Evolutionary conservation across 2,797 vertebrate species (phyloP).

Genomic region (Smutsia temminckii): DNA sequence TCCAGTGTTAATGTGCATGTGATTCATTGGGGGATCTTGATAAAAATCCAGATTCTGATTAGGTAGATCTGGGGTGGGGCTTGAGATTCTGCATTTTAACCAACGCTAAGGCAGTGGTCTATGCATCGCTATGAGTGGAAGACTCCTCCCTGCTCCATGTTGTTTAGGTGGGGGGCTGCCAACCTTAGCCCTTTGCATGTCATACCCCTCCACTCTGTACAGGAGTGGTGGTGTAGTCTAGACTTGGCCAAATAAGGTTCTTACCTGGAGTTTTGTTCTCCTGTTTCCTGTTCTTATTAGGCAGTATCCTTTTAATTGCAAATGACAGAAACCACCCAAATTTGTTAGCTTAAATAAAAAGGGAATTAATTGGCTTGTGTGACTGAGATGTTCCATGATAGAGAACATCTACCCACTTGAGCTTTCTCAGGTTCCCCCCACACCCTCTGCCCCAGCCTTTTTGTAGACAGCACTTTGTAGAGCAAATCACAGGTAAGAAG

Average conservation of each 20-base stretch:
- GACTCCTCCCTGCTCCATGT: too few relatives aligned
- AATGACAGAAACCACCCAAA: too few relatives aligned
- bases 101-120: neutral
- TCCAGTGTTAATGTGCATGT: neutral
- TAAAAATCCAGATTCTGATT: neutral
- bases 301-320: too few relatives aligned
- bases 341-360: too few relatives aligned
- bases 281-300: neutral
- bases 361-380: too few relatives aligned
- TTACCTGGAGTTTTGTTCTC: neutral
- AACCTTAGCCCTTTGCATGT: neutral
- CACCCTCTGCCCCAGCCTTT: neutral
- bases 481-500: neutral
- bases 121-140: neutral
- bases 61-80: neutral
- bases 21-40: neutral
- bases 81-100: neutral
- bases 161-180: neutral
- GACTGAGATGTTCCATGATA: too few relatives aligned
- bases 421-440: neutral
- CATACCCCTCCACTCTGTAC: neutral
- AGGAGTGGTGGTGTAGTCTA: neutral
- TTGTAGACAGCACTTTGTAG: neutral
- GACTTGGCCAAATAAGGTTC: neutral
- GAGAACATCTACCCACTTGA: neutral